phyloP scores from a whole-genome alignment of 1,140 invertebrate species.

The Penaeus chinensis region DNA sequence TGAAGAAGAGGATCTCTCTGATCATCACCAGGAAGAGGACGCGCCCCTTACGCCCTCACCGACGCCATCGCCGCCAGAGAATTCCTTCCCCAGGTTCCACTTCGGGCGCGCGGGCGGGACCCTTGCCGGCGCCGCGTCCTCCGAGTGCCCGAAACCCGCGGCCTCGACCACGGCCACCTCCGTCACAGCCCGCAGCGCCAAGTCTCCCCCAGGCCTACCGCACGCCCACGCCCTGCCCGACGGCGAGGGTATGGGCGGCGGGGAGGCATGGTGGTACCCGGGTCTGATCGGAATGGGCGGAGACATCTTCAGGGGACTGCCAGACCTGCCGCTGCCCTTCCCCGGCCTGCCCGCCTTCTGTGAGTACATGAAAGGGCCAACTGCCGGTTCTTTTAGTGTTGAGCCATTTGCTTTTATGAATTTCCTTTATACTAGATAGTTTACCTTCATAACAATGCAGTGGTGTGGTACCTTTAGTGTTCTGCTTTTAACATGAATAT shows the following conservation, averaged over 20 bases:
- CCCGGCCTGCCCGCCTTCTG: constrained; percentile 75
- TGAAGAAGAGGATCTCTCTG: not conserved
- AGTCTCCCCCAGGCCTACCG: constrained; percentile 68
- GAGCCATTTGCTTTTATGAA: not conserved
- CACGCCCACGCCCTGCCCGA: constrained; percentile 10
- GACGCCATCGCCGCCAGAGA: constrained; percentile 51
- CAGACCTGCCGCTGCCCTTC: constrained; percentile 65
- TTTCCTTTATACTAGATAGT: not conserved
- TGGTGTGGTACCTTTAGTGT: not conserved
- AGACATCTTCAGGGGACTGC: constrained; percentile 43
- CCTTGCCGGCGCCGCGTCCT: constrained; percentile 67
- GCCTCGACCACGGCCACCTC: not conserved
- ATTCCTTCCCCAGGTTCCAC: constrained; percentile 65
- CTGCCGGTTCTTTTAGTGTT: not conserved
- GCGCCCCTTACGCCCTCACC: constrained; percentile 47
- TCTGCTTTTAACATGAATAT: not conserved
- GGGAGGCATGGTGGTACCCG: constrained; percentile 53
- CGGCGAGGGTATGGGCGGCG: constrained; percentile 34
- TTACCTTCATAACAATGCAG: not conserved
- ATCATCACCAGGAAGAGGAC: constrained; percentile 20
- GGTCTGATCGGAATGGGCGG: constrained; percentile 35
- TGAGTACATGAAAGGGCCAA: constrained; percentile 69
- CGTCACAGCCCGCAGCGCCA: not conserved
- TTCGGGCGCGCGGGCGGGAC: constrained; percentile 41
- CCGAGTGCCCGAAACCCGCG: constrained; percentile 60